Percentiles rank a stretch among this genome's conserved stretches.
Conservation (phyloP, 2,797 vertebrate species). For the Sandelia bainsii region DNA sequence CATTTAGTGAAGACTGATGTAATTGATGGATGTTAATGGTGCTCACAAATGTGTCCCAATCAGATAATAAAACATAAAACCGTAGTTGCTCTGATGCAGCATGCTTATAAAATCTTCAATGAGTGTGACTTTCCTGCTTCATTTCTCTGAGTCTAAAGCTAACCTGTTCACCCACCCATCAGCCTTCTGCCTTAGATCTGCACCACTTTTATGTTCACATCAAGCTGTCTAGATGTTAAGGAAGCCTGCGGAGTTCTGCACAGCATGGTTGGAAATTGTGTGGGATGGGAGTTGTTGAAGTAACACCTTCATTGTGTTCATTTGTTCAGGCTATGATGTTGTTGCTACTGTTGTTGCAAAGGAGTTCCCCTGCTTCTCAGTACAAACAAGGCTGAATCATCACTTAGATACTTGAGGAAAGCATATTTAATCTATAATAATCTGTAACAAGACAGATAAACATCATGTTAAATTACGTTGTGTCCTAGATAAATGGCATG, state of each 20-base stretch:
- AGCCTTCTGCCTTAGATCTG: conserved; percentile 29
- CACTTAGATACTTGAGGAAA: too few relatives aligned
- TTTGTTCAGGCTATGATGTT: too few relatives aligned
- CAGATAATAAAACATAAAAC: neutral
- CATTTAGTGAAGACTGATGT: conserved; percentile 11
- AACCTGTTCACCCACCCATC: neutral
- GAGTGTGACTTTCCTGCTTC: conserved; percentile 9
- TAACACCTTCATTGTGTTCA: too few relatives aligned
- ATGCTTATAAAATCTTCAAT: neutral
- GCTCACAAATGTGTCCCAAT: neutral
- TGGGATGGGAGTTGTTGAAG: too few relatives aligned
- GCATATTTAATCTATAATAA: too few relatives aligned
- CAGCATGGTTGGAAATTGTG: too few relatives aligned
- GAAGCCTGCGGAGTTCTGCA: neutral
- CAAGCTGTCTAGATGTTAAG: conserved; percentile 22
- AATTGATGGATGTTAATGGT: conserved; percentile 1
- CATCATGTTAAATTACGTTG: too few relatives aligned
- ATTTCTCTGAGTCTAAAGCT: conserved; percentile 6
- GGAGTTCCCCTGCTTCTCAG: too few relatives aligned
- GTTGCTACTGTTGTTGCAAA: too few relatives aligned
- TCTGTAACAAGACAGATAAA: too few relatives aligned
- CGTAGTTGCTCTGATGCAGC: conserved; percentile 7
- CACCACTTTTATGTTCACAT: conserved; percentile 29
- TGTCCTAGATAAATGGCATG: too few relatives aligned
- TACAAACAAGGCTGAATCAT: too few relatives aligned